Base-by-base conservation (phyloP, 2,888 invertebrate species). In the Lasioglossum vierecki region DNA sequence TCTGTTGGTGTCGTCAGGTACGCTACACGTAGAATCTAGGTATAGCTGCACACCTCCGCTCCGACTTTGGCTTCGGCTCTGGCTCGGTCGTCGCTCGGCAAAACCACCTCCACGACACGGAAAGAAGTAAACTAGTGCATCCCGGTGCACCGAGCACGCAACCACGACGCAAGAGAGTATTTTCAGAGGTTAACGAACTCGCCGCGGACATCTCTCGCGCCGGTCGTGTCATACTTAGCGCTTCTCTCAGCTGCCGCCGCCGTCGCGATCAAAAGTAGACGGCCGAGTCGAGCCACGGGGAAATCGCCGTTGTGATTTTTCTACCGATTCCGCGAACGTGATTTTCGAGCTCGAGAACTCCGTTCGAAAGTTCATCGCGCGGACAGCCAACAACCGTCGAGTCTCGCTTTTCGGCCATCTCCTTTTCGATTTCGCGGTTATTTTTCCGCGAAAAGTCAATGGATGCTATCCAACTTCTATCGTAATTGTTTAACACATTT, bases 101-200 rank as follows among this genome's bases (percentile, higher is more conserved):
- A 75, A 80, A 80, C 85, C 85, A 83, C 82, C 83, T 85, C 89
- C 87, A 80, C 76, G 39, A 68, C 46, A 39, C 49, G 80, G 63
- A 70, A 91, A 92, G 90, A 93, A 93, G 93, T 93, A 93, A 93
- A 93, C 93, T 93, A 93, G 93, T 92, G 93, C 93, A 93, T 91
- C 93, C 91, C 90, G 91, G 90, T 75, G 80, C 49, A 70, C 26
- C 71, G 83, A 79, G 93, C 93, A 93, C 92, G 93, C 93, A 93
- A 93, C 93, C 89, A 83, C 90, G 91, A 93, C 92, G 92, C 91
- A 93, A 92, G 94, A 94, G 92, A 93, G 94, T 94, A 94, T 94
- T 94, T 94, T 94, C 93, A 93, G 90, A 91, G 94, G 94, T 94
- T 92, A 94, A 94, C 92, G 94, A 94, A 94, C 94, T 90, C 85